Evolutionary conservation across 2,888 invertebrate species (phyloP).

Genomic region (Pilophorus perplexus): DNA sequence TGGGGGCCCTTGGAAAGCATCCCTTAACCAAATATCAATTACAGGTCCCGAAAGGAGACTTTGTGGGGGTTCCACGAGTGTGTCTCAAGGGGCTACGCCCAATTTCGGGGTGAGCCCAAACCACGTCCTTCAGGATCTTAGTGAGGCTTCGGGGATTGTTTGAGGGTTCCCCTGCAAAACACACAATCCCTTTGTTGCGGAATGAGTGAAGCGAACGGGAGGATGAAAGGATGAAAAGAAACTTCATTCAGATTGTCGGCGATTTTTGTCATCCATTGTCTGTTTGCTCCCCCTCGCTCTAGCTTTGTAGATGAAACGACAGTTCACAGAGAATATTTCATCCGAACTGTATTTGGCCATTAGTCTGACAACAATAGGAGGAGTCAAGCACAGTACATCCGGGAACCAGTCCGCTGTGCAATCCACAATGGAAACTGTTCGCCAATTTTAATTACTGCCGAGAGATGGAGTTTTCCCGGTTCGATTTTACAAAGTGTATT

Average conservation of each 20-base stretch:
- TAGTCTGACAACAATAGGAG: no score
- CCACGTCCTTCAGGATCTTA: not conserved
- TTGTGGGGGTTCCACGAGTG: constrained; percentile 14
- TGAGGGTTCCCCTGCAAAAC: not conserved
- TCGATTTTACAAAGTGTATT: no score
- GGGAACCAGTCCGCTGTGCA: no score
- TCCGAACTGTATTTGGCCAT: no score
- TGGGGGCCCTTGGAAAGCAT: not conserved
- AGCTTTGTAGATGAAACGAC: no score
- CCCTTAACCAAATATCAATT: constrained; percentile 31
- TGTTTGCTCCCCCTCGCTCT: no score
- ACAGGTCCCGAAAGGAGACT: constrained; percentile 14
- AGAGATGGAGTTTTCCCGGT: no score
- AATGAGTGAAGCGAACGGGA: not conserved
- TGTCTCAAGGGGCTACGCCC: not conserved
- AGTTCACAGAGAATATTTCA: no score
- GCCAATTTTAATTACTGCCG: no score
- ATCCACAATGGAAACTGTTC: no score
- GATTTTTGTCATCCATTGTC: no score
- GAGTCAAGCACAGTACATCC: no score
- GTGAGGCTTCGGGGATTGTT: not conserved
- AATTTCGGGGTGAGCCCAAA: not conserved
- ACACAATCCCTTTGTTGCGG: not conserved
- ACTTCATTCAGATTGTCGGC: not conserved
- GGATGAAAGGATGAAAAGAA: not conserved